Conservation (phyloP, 2,888 invertebrate genomes). For the Apocheima hispidaria region DNA sequence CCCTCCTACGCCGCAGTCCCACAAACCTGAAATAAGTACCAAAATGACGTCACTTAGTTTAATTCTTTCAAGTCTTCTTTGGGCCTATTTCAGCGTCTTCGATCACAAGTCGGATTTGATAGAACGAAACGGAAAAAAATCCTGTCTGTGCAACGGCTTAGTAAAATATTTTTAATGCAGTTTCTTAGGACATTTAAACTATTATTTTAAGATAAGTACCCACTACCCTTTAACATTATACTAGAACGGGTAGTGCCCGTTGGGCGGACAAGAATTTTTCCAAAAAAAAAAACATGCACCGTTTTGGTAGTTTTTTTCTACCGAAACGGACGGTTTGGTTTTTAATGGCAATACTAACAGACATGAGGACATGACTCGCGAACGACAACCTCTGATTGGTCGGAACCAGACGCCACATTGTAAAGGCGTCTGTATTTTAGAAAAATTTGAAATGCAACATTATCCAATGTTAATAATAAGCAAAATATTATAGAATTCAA, state of each 20-base stretch:
- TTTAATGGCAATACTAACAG: conserved; percentile 45
- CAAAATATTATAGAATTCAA: conserved; percentile 72
- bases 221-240: conserved; percentile 41
- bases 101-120: conserved; percentile 53
- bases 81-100: conserved; percentile 43
- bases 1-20: conserved; percentile 46
- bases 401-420: conserved; percentile 41
- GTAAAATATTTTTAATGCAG: conserved; percentile 37
- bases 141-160: conserved; percentile 33
- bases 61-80: conserved; percentile 41
- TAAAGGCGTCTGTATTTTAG: conserved; percentile 45
- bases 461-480: conserved; percentile 76
- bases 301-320: conserved; percentile 30
- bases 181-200: conserved; percentile 41
- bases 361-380: conserved; percentile 53
- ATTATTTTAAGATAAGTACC: conserved; percentile 42
- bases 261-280: conserved; percentile 34
- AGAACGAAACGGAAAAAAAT: conserved; percentile 19
- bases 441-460: conserved; percentile 62
- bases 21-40: conserved; percentile 45
- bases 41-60: conserved; percentile 45
- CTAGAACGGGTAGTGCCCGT: conserved; percentile 38
- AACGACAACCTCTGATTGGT: conserved; percentile 45
- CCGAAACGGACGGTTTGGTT: conserved; percentile 37
- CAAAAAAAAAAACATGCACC: conserved; percentile 18